phyloP scores from a whole-genome alignment of 2,797 vertebrate genomes.

The Poeciliopsis gracilis region DNA sequence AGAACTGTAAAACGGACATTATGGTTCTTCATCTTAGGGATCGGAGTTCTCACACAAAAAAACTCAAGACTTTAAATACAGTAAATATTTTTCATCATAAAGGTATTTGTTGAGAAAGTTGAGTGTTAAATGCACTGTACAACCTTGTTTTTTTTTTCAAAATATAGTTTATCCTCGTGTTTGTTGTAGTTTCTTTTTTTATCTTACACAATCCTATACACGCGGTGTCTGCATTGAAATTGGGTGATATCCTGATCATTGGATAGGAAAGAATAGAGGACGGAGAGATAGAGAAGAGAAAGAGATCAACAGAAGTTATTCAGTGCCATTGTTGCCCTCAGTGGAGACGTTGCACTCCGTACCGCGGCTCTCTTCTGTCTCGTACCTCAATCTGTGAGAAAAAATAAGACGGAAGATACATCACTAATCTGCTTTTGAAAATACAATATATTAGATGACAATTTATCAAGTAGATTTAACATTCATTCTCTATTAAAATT shows the following conservation, averaged over 20 bases:
- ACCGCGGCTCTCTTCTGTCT: constrained; percentile 76
- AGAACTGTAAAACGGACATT: constrained; percentile 47
- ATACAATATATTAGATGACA: neutral
- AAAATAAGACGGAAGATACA: constrained; percentile 11
- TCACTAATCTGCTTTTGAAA: neutral
- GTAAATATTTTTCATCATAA: constrained; percentile 61
- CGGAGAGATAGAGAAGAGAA: constrained; percentile 22
- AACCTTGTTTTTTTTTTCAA: constrained; percentile 65
- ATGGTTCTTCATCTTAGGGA: constrained; percentile 71
- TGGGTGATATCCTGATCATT: constrained; percentile 71
- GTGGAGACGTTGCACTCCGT: constrained; percentile 77
- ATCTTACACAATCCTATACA: constrained; percentile 74
- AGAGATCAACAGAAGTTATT: constrained; percentile 39
- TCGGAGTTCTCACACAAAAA: constrained; percentile 61
- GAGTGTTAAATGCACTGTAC: constrained; percentile 74
- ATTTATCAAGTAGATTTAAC: neutral
- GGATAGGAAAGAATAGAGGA: constrained; percentile 38
- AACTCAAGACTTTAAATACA: constrained; percentile 66
- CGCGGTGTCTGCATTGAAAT: constrained; percentile 69
- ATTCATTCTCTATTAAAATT: neutral
- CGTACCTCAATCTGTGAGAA: constrained; percentile 75
- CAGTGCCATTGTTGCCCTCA: constrained; percentile 62
- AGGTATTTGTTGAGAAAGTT: constrained; percentile 70
- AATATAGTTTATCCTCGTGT: constrained; percentile 77
- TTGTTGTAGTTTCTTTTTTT: constrained; percentile 26